Conservation (phyloP, 2,113 vertebrate genomes). For the Salvelinus namaycush region DNA sequence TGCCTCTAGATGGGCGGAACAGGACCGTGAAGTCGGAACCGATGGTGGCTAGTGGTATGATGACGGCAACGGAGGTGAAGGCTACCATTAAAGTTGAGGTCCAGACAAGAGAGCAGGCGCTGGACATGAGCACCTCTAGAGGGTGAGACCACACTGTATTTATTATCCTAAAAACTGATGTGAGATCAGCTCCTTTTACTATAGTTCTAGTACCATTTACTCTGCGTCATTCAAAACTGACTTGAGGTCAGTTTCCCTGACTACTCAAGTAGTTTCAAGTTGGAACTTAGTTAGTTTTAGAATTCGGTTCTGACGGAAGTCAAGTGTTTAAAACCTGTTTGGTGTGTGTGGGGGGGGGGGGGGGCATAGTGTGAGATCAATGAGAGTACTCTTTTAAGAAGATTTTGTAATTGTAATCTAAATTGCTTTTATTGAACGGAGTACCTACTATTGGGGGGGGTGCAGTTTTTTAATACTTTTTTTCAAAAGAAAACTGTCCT, state of each 20-base stretch:
- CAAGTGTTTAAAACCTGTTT: too few relatives aligned
- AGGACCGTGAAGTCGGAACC: slow-evolving; percentile 31
- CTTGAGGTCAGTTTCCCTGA: too few relatives aligned
- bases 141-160: slow-evolving; percentile 73
- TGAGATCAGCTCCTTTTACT: background rate
- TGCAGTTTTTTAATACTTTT: background rate
- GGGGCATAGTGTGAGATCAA: too few relatives aligned
- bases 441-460: background rate
- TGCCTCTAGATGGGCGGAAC: slow-evolving; percentile 35
- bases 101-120: slow-evolving; percentile 82
- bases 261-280: too few relatives aligned
- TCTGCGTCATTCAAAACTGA: too few relatives aligned
- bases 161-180: background rate
- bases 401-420: too few relatives aligned
- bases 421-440: background rate
- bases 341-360: too few relatives aligned
- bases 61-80: slow-evolving; percentile 68
- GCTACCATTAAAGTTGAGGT: slow-evolving; percentile 84
- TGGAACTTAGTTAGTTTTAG: too few relatives aligned
- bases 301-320: too few relatives aligned
- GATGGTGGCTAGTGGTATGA: slow-evolving; percentile 16
- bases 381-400: too few relatives aligned
- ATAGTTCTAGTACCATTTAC: background rate
- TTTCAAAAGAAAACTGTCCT: slow-evolving; percentile 8
- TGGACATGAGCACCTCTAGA: slow-evolving; percentile 91